Evolutionary conservation across 1,140 invertebrate genomes (phyloP), one percentile per base, ranked within the genome.

Genomic region (Drosophila ogumai): DNA sequence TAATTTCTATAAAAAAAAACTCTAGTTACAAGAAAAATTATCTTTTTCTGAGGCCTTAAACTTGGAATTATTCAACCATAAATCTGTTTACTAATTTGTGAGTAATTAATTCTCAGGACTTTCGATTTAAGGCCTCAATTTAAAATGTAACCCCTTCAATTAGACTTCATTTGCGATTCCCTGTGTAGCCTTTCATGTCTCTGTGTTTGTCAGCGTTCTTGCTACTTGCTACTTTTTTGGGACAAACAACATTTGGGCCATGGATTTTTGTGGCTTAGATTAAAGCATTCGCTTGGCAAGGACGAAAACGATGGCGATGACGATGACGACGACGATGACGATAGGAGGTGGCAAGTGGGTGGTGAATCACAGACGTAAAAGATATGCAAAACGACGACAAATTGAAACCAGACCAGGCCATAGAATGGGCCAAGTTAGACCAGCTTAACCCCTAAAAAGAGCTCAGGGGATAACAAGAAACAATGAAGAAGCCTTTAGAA

Each of bases 231-330:
- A 65, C 46, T 40, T 49, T 43, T 40, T 28, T 28, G 25, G 22
- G 41, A 58, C 66, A 71, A 72, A 58, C 50, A 72, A 47, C 56
- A 71, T 72, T 50, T 72, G 66, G 68, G 66, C 68, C 68, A 71
- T 71, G 68, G 68, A 69, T 72, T 66, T 66, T 72, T 72, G 68
- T 72, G 34, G 32, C 66, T 71, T 71, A 71, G 68, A 72, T 71
- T 71, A 50, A 36, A 40, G 66, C 68, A 49, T 71, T 43, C 68
- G 43, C 25, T 34, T 64, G 15, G 22, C 59, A 50, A 28, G 66
- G 66, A 43, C n/a, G 38, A 31, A 3, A 9, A 19, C 3, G 12
- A n/a, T 2, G 22, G 15, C 12, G 22, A 25, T 9, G 25, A n/a
- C 13, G 22, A 6, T 15, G 40, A 25, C 25, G 25, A 25, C n/a